Percentiles rank a stretch among this genome's conserved stretches.
phyloP scores from a whole-genome alignment of 2,113 vertebrate species.

The Cephalophus harveyi region DNA sequence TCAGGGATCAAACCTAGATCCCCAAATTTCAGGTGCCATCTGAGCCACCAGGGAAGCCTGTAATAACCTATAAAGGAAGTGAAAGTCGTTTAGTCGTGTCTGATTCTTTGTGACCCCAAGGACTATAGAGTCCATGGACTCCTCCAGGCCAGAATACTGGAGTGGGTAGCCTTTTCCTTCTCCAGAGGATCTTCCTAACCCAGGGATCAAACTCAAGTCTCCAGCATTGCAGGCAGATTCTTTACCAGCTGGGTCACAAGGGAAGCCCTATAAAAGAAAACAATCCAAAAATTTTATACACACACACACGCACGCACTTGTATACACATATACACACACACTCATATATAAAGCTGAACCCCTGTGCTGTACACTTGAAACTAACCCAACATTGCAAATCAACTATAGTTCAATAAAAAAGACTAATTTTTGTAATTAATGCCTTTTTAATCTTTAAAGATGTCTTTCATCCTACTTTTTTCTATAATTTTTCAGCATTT shows the following conservation, averaged over 20 bases:
- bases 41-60: neutral
- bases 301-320: neutral
- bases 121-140: neutral
- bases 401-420: neutral
- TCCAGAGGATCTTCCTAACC: neutral
- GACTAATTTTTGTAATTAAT: neutral
- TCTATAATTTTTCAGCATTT: neutral
- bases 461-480: neutral
- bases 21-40: neutral
- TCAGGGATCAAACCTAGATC: neutral
- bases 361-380: neutral
- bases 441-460: neutral
- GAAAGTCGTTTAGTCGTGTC: accelerated
- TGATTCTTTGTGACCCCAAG: neutral
- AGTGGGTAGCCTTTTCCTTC: neutral
- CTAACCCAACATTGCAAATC: neutral
- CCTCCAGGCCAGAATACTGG: neutral
- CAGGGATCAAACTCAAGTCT: neutral
- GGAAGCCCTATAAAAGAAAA: neutral
- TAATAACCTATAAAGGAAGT: neutral
- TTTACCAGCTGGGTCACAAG: neutral
- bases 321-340: neutral
- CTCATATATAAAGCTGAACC: neutral
- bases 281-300: neutral
- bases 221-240: neutral